Percentiles rank a stretch among this genome's conserved stretches.
These are phyloP conservation scores for Drosophila putrida DNA, from an alignment of 2,888 invertebrate species.

Conservation along the genomic window DNA sequence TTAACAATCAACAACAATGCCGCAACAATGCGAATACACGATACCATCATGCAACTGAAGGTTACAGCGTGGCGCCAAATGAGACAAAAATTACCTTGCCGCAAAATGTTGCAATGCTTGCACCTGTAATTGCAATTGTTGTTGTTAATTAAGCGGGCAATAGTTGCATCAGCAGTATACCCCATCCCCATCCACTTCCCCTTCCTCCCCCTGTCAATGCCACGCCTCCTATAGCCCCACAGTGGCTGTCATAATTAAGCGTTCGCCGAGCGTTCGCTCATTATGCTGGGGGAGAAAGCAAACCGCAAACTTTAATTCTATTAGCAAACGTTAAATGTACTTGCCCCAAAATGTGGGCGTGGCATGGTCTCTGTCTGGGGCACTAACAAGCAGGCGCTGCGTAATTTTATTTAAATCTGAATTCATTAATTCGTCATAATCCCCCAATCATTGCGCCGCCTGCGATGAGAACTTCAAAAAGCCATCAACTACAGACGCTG, in stretches of 20 bases:
- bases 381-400: constrained; percentile 70
- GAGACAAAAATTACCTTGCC: constrained; percentile 78
- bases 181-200: not conserved
- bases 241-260: constrained; percentile 69
- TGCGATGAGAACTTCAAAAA: constrained; percentile 79
- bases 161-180: constrained; percentile 38
- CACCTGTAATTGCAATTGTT: constrained; percentile 49
- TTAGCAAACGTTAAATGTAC: constrained; percentile 81
- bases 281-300: constrained; percentile 30
- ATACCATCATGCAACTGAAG: constrained; percentile 49
- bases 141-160: constrained; percentile 70
- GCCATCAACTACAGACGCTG: constrained; percentile 81
- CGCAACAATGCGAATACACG: constrained; percentile 73
- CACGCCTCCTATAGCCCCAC: constrained; percentile 24
- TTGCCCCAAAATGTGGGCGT: constrained; percentile 39
- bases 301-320: constrained; percentile 82
- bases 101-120: constrained; percentile 17
- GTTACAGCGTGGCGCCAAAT: constrained; percentile 62
- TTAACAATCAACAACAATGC: constrained; percentile 81
- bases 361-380: constrained; percentile 1
- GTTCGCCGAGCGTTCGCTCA: constrained; percentile 43
- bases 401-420: constrained; percentile 83
- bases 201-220: constrained; percentile 3
- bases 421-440: constrained; percentile 83
- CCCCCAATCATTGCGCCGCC: constrained; percentile 81